These are phyloP conservation scores for Hemicentrotus pulcherrimus DNA, from an alignment of 35 echinoderm and acorn worm species.

Conservation along the genomic window DNA sequence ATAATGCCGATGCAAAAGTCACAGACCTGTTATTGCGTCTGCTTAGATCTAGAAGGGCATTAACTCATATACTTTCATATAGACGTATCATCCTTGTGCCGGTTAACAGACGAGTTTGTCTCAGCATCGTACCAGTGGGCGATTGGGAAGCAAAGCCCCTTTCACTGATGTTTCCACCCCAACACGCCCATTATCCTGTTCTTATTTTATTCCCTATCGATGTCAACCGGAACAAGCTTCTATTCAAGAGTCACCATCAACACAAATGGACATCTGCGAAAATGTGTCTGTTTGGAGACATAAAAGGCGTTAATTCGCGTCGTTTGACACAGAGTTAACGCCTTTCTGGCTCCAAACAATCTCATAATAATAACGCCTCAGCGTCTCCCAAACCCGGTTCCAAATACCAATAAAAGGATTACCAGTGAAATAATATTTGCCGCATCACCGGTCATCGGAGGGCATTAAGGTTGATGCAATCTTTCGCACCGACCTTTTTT, in stretches of 20 bases:
- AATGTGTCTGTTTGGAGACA: background rate
- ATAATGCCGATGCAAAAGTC: no score
- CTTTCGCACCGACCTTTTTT: background rate
- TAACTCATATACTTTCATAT: no score
- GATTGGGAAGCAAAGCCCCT: background rate
- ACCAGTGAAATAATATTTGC: constrained; percentile 3
- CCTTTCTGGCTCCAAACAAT: no score
- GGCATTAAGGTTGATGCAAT: background rate
- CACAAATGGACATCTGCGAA: background rate
- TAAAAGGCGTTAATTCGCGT: no score
- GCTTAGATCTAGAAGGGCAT: no score
- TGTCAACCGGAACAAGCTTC: background rate
- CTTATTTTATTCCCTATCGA: background rate
- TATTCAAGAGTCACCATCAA: background rate
- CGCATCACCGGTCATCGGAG: background rate
- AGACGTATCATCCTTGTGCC: no score
- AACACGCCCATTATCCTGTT: background rate
- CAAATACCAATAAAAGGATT: constrained; percentile 12
- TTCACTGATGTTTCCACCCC: background rate
- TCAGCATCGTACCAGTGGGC: background rate
- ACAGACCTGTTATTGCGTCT: no score
- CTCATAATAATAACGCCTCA: background rate
- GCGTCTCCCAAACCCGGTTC: background rate
- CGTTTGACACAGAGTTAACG: no score
- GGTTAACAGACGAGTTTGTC: background rate